These are phyloP conservation scores for Steinernema khuongi DNA, from an alignment of 1,140 invertebrate genomes.

Conservation along the genomic window DNA sequence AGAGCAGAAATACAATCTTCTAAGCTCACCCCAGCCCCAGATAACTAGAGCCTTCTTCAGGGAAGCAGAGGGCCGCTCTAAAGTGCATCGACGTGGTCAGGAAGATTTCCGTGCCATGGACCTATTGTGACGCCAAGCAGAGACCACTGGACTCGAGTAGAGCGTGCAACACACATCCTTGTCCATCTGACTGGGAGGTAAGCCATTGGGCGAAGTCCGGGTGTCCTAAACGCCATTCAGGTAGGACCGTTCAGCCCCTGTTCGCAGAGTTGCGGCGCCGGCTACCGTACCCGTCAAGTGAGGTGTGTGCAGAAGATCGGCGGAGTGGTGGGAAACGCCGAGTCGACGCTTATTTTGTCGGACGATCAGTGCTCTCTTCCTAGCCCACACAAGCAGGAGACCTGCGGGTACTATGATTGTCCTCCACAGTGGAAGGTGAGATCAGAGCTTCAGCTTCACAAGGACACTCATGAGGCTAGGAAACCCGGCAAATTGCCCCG, in stretches of 20 bases:
- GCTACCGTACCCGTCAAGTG: constrained; percentile 75
- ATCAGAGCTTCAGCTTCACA: constrained; percentile 10
- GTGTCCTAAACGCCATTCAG: constrained; percentile 38
- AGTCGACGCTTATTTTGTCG: constrained; percentile 74
- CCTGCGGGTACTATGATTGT: constrained; percentile 85
- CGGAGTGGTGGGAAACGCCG: constrained; percentile 71
- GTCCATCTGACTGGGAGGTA: constrained; percentile 62
- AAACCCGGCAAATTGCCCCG: not conserved
- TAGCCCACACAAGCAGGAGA: constrained; percentile 74
- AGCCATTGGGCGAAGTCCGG: constrained; percentile 14
- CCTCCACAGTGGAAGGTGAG: constrained; percentile 76
- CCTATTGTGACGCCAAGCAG: constrained; percentile 73
- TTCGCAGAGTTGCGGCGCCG: constrained; percentile 81
- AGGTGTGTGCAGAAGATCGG: constrained; percentile 85
- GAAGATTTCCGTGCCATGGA: constrained; percentile 74
- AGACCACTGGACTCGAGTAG: constrained; percentile 81
- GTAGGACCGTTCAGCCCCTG: constrained; percentile 66
- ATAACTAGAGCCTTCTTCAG: constrained; percentile 59
- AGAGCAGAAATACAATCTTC: constrained; percentile 24
- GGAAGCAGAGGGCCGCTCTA: constrained; percentile 78
- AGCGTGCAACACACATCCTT: constrained; percentile 86
- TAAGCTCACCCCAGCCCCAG: not conserved
- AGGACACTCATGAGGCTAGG: not conserved
- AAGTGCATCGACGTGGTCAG: constrained; percentile 80
- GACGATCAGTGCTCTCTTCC: constrained; percentile 82